These are phyloP conservation scores for Scyliorhinus canicula DNA, from an alignment of 2,797 vertebrate species.

Conservation along the genomic window DNA sequence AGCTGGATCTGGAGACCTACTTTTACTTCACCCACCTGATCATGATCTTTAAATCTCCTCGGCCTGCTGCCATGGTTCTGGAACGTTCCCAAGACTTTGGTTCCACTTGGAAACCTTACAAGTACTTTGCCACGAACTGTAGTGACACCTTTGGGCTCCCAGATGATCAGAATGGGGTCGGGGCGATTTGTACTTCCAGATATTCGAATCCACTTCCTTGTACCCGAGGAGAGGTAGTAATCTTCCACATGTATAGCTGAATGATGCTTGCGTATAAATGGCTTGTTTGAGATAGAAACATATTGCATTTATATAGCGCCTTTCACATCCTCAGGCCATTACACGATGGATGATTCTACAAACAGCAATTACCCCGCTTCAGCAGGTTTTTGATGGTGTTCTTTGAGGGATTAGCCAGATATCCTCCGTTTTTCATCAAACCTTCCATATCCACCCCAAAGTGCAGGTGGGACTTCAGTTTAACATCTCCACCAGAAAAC, in stretches of 20 bases:
- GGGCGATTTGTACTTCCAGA: slow-evolving; percentile 79
- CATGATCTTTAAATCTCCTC: slow-evolving; percentile 82
- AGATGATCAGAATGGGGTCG: slow-evolving; percentile 64
- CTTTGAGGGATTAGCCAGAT: neutral
- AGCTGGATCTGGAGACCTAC: slow-evolving; percentile 80
- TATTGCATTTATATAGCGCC: neutral
- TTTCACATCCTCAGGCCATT: neutral
- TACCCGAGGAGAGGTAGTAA: slow-evolving; percentile 86
- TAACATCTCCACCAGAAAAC: too few species aligned
- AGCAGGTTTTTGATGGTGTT: neutral
- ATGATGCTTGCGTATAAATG: neutral
- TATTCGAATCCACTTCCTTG: slow-evolving; percentile 84
- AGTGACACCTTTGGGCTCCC: slow-evolving; percentile 68
- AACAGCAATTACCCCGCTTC: neutral
- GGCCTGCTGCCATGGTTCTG: slow-evolving; percentile 85
- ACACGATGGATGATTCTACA: neutral
- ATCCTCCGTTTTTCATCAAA: neutral
- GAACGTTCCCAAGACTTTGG: slow-evolving; percentile 92
- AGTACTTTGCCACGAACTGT: slow-evolving; percentile 83
- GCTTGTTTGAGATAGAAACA: neutral
- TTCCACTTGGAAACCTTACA: slow-evolving; percentile 76
- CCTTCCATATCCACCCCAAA: neutral
- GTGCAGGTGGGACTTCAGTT: too few species aligned
- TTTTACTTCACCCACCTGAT: slow-evolving; percentile 97
- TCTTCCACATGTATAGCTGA: neutral